phyloP scores from a whole-genome alignment of 2,113 vertebrate genomes.

The Onychorhynchus coronatus region DNA sequence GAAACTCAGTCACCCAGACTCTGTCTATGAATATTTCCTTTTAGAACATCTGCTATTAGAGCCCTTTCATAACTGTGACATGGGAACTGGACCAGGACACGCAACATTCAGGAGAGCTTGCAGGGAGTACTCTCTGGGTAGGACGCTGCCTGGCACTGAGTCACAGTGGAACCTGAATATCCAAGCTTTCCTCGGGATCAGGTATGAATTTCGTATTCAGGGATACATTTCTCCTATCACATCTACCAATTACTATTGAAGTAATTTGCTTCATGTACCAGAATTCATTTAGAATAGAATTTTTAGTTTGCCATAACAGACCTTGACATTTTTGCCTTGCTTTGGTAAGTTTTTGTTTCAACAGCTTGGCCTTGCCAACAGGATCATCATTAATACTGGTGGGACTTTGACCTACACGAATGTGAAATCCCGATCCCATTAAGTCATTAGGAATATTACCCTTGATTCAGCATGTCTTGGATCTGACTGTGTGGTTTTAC shows the following conservation, averaged over 20 bases:
- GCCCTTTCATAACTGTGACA: background rate
- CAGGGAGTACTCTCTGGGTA: too few relatives aligned
- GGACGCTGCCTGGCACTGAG: background rate
- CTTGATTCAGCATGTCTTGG: background rate
- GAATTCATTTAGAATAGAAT: background rate
- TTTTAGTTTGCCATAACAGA: background rate
- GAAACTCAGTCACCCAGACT: background rate
- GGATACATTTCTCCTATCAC: background rate
- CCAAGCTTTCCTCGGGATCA: background rate
- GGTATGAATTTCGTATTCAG: background rate
- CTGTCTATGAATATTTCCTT: background rate
- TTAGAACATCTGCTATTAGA: background rate
- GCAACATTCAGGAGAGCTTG: background rate
- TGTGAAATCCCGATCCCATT: background rate
- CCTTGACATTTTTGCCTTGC: background rate
- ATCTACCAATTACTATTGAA: background rate
- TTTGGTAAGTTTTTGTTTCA: background rate
- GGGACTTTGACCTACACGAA: background rate
- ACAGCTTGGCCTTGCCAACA: background rate
- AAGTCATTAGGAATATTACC: background rate
- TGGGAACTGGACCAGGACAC: background rate
- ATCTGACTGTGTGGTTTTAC: background rate
- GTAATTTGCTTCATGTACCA: background rate
- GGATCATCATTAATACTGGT: background rate
- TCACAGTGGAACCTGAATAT: background rate